Conservation (phyloP, 2,113 vertebrate genomes). For the Fregetta grallaria region DNA sequence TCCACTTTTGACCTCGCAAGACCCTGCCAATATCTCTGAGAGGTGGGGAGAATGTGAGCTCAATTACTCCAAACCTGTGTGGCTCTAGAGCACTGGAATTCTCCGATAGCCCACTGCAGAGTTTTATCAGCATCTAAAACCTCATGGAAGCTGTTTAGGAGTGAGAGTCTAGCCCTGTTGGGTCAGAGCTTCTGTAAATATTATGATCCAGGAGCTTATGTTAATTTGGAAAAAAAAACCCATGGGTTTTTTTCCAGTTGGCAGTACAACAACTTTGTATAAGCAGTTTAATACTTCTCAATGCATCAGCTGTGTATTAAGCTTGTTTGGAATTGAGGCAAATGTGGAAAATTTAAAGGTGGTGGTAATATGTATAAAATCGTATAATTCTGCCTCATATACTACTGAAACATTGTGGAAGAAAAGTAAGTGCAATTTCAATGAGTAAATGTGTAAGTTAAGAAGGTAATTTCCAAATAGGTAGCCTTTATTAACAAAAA, state of each 20-base stretch:
- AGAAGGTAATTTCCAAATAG: not conserved
- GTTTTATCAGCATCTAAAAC: not conserved
- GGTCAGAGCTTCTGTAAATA: constrained; percentile 36
- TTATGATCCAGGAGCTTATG: constrained; percentile 1
- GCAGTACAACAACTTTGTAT: not conserved
- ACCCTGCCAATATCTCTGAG: not conserved
- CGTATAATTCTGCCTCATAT: not conserved
- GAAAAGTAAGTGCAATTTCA: not conserved
- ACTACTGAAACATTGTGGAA: not conserved
- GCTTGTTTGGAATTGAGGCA: not conserved
- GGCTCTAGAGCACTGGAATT: not conserved
- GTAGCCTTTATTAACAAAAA: not conserved
- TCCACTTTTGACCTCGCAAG: not conserved
- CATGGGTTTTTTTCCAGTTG: not conserved
- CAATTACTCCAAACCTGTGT: not conserved
- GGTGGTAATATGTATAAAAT: not conserved
- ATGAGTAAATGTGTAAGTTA: not conserved
- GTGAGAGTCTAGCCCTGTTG: not conserved
- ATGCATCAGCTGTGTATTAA: not conserved
- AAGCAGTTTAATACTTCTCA: constrained; percentile 15
- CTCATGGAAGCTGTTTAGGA: not conserved
- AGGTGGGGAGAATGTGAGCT: not conserved
- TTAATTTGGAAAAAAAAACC: constrained; percentile 2
- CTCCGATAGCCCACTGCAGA: not conserved
- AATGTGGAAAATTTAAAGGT: not conserved